Evolutionary conservation across 2,797 vertebrate genomes (phyloP).

Genomic region (Saxicola maurus): DNA sequence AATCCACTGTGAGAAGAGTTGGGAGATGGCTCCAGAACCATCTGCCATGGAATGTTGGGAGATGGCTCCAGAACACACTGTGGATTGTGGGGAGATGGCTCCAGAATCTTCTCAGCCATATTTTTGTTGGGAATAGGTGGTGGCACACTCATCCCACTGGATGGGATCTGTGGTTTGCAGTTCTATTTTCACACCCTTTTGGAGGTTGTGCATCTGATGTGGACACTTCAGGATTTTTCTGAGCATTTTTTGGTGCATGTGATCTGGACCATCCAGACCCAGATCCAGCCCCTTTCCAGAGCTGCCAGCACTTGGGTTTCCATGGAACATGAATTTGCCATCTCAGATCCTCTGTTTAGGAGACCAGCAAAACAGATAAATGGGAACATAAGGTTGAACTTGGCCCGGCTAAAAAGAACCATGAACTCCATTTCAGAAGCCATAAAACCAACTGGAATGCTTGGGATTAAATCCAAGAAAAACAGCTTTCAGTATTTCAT

Average conservation of each 20-base stretch:
- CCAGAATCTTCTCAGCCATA: not conserved
- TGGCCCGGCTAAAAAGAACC: not conserved
- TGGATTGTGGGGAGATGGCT: not conserved
- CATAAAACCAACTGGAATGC: constrained; percentile 46
- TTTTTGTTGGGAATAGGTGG: not conserved
- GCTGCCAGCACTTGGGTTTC: not conserved
- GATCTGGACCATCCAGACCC: not conserved
- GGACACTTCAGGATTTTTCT: not conserved
- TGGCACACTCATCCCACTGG: not conserved
- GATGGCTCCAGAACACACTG: no score
- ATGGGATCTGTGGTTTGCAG: not conserved
- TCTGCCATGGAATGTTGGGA: accelerated
- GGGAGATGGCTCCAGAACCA: not conserved
- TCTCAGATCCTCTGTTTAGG: constrained; percentile 19
- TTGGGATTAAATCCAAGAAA: constrained; percentile 23
- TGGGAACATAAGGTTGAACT: constrained; percentile 32
- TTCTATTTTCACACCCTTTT: not conserved
- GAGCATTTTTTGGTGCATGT: not conserved
- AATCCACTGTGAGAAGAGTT: accelerated
- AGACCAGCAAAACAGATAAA: constrained; percentile 40
- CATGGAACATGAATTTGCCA: not conserved
- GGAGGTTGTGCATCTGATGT: not conserved
- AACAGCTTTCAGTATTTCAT: constrained; percentile 38
- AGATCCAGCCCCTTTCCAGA: not conserved
- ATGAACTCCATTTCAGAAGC: constrained; percentile 34